These are phyloP conservation scores for Lithophane semibrunnea DNA, from an alignment of 2,888 invertebrate species.

Conservation along the genomic window DNA sequence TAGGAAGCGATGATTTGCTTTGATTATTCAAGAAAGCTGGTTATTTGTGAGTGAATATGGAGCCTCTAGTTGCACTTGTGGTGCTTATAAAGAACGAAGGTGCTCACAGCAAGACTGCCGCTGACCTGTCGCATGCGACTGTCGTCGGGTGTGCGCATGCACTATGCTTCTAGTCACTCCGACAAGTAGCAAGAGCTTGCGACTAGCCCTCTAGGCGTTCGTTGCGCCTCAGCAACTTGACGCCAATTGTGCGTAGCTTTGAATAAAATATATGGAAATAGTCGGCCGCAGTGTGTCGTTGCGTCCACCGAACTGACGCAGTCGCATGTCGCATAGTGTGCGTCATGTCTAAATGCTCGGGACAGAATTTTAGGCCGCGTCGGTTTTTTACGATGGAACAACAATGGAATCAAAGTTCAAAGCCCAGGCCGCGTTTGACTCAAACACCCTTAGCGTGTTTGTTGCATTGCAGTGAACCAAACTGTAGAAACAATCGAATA, in stretches of 20 bases:
- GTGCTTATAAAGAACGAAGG: not conserved
- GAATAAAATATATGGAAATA: not conserved
- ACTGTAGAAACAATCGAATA: slow-evolving; percentile 33
- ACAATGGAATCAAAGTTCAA: slow-evolving; percentile 1
- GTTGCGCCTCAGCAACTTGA: not conserved
- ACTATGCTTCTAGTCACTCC: not conserved
- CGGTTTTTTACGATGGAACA: not conserved
- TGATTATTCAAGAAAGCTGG: not conserved
- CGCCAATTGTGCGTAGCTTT: not conserved
- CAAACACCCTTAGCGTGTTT: slow-evolving; percentile 8
- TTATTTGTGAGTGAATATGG: not conserved
- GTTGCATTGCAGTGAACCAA: not conserved
- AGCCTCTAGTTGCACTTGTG: not conserved
- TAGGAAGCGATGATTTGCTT: not conserved
- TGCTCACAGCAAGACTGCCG: not conserved
- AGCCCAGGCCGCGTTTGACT: not conserved
- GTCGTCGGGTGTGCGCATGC: not conserved
- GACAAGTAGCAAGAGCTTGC: not conserved
- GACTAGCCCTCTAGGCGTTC: not conserved
- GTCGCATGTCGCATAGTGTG: no score
- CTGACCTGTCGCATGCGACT: not conserved
- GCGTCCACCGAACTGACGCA: not conserved
- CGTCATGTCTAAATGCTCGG: not conserved
- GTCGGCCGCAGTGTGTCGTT: not conserved
- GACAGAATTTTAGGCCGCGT: not conserved